These are phyloP conservation scores for Drosophila mauritiana DNA, from an alignment of 1,140 invertebrate genomes.

Conservation along the genomic window DNA sequence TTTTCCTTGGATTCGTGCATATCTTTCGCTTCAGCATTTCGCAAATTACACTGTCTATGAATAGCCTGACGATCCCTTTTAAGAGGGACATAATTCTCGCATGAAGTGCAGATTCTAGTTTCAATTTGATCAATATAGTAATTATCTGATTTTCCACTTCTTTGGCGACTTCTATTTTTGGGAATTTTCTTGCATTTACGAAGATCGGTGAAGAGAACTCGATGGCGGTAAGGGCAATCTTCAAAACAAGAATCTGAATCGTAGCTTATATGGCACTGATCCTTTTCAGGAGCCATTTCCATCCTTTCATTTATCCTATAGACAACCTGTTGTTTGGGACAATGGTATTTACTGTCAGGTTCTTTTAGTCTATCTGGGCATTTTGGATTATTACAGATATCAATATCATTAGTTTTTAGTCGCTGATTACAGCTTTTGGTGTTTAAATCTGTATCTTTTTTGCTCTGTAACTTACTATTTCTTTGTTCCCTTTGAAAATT, in stretches of 20 bases:
- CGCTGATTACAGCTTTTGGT: too few relatives aligned
- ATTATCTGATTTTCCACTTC: slow-evolving; percentile 7
- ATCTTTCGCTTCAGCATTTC: not conserved
- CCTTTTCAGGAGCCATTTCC: not conserved
- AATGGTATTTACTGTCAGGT: not conserved
- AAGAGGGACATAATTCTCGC: not conserved
- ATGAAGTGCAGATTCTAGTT: not conserved
- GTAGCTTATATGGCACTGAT: not conserved
- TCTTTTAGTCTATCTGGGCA: not conserved
- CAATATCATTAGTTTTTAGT: not conserved
- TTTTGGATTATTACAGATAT: not conserved
- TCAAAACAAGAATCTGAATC: not conserved
- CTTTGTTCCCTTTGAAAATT: too few relatives aligned
- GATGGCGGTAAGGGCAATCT: not conserved
- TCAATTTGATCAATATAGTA: not conserved
- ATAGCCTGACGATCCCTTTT: not conserved
- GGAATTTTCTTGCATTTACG: too few relatives aligned
- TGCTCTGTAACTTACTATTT: too few relatives aligned
- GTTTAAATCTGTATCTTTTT: too few relatives aligned
- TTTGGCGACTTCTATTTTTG: not conserved
- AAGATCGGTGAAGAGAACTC: slow-evolving; percentile 3
- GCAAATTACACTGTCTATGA: not conserved
- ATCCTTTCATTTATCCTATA: too few relatives aligned
- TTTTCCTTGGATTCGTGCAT: not conserved
- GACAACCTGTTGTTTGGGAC: too few relatives aligned